Evolutionary conservation across 2,113 vertebrate species (phyloP).

Genomic region (Campylomormyrus tamandua): DNA sequence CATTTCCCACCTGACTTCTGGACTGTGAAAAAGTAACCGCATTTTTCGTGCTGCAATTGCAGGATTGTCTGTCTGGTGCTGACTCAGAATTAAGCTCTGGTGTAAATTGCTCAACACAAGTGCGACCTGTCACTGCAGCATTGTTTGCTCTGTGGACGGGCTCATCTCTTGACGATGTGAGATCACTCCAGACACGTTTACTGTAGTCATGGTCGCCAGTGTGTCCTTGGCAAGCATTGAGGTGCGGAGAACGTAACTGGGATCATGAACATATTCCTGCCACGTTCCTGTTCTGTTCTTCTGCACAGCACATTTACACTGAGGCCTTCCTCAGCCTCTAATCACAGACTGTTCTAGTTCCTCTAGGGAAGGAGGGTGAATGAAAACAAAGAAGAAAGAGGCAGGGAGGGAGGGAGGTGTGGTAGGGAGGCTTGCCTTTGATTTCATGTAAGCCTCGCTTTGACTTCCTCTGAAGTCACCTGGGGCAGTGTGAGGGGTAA

Average conservation of each 20-base stretch:
- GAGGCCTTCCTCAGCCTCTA: constrained; percentile 5
- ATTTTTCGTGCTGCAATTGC: not conserved
- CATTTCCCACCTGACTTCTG: constrained; percentile 2
- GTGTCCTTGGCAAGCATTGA: not conserved
- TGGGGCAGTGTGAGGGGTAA: not conserved
- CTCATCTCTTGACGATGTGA: not conserved
- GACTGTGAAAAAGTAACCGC: not conserved
- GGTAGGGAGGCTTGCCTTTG: not conserved
- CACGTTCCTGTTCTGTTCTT: not conserved
- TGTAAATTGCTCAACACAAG: not conserved
- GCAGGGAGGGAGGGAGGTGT: not conserved
- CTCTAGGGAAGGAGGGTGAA: constrained; percentile 10
- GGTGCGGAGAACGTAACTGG: not conserved
- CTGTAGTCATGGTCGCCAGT: not conserved
- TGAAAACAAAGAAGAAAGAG: not conserved
- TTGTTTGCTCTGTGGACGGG: not conserved
- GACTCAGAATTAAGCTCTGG: not conserved
- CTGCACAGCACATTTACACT: not conserved
- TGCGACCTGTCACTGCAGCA: not conserved
- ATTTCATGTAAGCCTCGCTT: not conserved
- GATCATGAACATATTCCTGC: not conserved
- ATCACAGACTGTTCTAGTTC: not conserved
- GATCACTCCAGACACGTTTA: not conserved
- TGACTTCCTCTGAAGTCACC: constrained; percentile 17
- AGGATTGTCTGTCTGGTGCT: not conserved